Conservation (phyloP, 2,797 vertebrate genomes). For the Rhadinocentrus ornatus region DNA sequence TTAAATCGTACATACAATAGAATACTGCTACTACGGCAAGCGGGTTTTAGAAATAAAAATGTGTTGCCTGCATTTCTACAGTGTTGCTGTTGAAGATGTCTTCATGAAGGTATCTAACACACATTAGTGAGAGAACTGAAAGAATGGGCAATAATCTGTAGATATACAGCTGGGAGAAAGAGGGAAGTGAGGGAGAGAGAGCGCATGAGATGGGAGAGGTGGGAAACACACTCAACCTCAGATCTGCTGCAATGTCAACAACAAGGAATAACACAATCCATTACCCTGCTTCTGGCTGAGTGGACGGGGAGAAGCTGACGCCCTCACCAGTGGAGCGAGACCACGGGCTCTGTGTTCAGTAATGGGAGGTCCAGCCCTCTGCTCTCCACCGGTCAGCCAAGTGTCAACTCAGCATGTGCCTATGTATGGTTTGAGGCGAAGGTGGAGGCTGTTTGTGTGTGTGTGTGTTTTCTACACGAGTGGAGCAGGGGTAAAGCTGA, state of each 20-base stretch:
- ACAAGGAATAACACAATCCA: conserved; percentile 77
- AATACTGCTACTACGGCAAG: neutral
- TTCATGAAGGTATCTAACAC: conserved; percentile 33
- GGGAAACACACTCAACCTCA: conserved; percentile 43
- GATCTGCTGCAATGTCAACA: conserved; percentile 71
- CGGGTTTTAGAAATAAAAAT: neutral
- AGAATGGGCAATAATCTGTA: conserved; percentile 12
- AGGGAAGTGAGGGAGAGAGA: conserved; percentile 1
- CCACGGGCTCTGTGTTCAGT: conserved; percentile 68
- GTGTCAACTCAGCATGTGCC: conserved; percentile 68
- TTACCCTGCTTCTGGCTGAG: conserved; percentile 71
- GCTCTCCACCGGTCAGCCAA: conserved; percentile 66
- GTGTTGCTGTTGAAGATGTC: conserved; percentile 8
- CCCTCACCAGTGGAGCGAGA: conserved; percentile 65
- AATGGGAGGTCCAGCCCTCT: conserved; percentile 71
- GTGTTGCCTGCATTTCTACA: conserved; percentile 4
- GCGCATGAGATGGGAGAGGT: conserved; percentile 13
- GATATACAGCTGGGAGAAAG: conserved; percentile 16
- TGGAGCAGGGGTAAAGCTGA: conserved; percentile 35
- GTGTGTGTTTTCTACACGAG: conserved; percentile 22
- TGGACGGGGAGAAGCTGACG: conserved; percentile 66
- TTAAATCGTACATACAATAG: neutral
- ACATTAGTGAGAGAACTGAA: conserved; percentile 17
- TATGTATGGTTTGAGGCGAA: conserved; percentile 27
- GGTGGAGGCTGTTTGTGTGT: conserved; percentile 10